Evolutionary conservation across 2,113 vertebrate species (phyloP), one percentile per base, ranked within the genome.

Genomic region (Gopherus flavomarginatus): DNA sequence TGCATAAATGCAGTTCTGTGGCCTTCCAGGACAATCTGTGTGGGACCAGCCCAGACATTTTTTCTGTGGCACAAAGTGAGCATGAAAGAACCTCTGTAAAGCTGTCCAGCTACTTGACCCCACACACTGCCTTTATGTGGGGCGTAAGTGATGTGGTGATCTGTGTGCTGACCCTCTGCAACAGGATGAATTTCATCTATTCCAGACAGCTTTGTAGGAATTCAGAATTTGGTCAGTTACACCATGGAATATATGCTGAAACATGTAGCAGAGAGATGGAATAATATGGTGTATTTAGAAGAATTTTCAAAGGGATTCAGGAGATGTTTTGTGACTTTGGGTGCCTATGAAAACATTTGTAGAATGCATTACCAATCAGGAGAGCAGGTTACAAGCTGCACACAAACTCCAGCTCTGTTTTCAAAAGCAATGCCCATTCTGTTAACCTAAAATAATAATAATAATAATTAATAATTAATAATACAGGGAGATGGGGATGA

Each of bases 331-430:
- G n/a, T 56, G 42, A 53, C 47, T 69, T 12, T 35, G 49, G 83
- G 47, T 62, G 44, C 56, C n/a, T 38, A 22, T 38, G 52, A 92
- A 85, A 81, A 54, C 2, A 4, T 83, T 90, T 80, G 56, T 91
- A 90, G 53, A 86, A 42, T 53, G 50, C 83, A 93, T 21, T 99
- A 99, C 99, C 99, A 96, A 65, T 99, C 99, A 85, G 99, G 98
- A 17, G 99, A 99, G 96, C 99, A 99, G 62, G 99, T 99, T 69
- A 99, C 96, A 57, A 99, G 93, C 95, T 99, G 99, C 47, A 99
- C 95, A 9, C 95, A 97, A 29, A 97, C 94, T 50, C 98, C 98
- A 90, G 62, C 96, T 94, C 95, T 98, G 94, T 99, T 99, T 91
- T 99, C 98, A 96, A 98, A 96, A 21, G 98, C 97, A 56, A 96